Evolutionary conservation across 1,140 invertebrate species (phyloP).

Genomic region (Hyles euphorbiae): DNA sequence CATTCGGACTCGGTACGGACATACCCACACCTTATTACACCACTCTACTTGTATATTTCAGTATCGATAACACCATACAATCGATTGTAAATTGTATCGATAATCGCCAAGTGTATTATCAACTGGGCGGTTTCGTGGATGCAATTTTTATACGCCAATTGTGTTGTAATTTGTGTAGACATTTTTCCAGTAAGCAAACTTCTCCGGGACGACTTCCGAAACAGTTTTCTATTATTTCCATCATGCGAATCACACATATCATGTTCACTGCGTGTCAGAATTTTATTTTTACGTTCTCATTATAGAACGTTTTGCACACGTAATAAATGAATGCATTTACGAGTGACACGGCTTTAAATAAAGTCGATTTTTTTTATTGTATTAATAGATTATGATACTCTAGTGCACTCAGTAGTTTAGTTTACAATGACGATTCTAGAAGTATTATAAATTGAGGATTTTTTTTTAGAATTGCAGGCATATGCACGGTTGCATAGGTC

Average conservation of each 20-base stretch:
- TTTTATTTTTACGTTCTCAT: constrained; percentile 4
- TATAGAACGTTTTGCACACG: constrained; percentile 12
- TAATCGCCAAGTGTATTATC: no score
- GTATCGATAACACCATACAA: no score
- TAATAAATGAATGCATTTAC: constrained; percentile 22
- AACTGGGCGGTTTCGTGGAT: no score
- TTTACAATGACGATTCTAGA: no score
- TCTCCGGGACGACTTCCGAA: constrained; percentile 22
- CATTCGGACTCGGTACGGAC: constrained; percentile 86
- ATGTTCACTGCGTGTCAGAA: constrained; percentile 16
- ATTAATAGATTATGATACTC: constrained; percentile 10
- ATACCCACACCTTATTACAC: neutral
- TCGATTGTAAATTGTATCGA: no score
- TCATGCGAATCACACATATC: constrained; percentile 29
- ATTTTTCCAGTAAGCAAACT: constrained; percentile 27
- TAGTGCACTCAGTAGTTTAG: constrained; percentile 36
- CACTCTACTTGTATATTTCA: neutral
- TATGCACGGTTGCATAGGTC: constrained; percentile 26
- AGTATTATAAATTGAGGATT: constrained; percentile 13
- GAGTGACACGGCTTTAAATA: neutral
- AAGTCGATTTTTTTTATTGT: constrained; percentile 11
- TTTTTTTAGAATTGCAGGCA: constrained; percentile 17
- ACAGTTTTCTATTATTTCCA: constrained; percentile 20
- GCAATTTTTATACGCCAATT: no score
- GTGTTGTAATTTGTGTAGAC: constrained; percentile 11